Percentiles rank a stretch among this genome's conserved stretches.
Conservation (phyloP, 2,888 invertebrate genomes). For the Tenthredo distinguenda region DNA sequence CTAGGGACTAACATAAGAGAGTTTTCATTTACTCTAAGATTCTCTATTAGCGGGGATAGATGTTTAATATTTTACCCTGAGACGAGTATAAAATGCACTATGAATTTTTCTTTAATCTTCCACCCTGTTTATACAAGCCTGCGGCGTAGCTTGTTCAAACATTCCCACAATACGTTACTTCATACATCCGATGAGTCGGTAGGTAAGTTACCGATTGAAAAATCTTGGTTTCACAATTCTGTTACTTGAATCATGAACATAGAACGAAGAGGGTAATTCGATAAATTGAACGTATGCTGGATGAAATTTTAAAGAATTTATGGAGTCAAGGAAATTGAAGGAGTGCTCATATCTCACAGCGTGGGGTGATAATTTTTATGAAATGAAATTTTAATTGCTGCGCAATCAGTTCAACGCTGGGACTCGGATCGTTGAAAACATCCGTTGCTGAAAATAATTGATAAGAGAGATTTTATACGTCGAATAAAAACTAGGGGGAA, state of each 20-base stretch:
- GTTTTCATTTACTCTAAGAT: slow-evolving; percentile 17
- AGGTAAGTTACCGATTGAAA: background rate
- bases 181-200: background rate
- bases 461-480: background rate
- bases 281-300: background rate
- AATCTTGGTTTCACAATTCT: background rate
- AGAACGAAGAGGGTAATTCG: background rate
- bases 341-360: background rate
- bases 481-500: background rate
- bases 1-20: background rate
- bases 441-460: background rate
- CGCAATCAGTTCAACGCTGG: background rate
- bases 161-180: background rate
- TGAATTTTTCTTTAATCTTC: slow-evolving; percentile 18
- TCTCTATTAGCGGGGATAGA: background rate
- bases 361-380: background rate
- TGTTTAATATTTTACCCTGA: background rate
- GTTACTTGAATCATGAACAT: background rate
- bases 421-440: background rate
- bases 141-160: background rate
- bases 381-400: background rate
- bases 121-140: background rate
- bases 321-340: background rate
- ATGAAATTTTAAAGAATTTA: background rate
- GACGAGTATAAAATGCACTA: background rate